Base-by-base conservation (phyloP, 2,888 invertebrate genomes). In the Ornithoptera priamus region DNA sequence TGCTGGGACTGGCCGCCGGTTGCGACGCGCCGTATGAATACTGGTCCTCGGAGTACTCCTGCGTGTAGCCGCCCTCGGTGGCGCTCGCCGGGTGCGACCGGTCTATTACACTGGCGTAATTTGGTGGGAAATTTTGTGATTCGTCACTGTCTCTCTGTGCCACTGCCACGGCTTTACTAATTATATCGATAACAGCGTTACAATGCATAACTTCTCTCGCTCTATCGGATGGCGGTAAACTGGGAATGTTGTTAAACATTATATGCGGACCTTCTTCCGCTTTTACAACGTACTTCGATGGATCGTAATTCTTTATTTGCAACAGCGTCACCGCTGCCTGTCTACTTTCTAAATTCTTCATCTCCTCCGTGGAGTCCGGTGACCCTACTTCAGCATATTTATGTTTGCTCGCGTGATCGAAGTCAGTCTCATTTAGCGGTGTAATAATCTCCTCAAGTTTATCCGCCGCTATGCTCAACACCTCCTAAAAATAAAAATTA, bases 361-460 rank as follows among this genome's bases (percentile, higher is more conserved):
- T 92, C 76, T 92, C 93, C 77, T 93, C 93, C 36, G 92, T 93
- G 57, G 93, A 93, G 79, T 93, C 91, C 62, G 93, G 93, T 42
- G 92, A 90, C 65, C 92, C 92, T 69, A 90, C 85, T 77, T 90
- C 92, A 62, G 86, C 84, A 78, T 90, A 90, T 77, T 86, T 88
- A 77, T 85, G 81, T 81, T 89, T 90, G 70, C 77, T 79, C 66
- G 81, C 78, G 71, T 82, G 80, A 17, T 88, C 89, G 78, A 84
- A 90, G 2, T 88, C 86, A 76, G 75, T 80, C 64, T 87, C 86
- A 77, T 82, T 85, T 73, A 92, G 81, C 73, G 94, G 93, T 77
- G 90, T 92, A 77, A 94, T 90, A 78, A 94, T 90, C 79, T 93
- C 93, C 75, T 94, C 94, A 78, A 95, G 84, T 79, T 94, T 93